phyloP scores from a whole-genome alignment of 2,113 vertebrate species.

The Pontoporia blainvillei region DNA sequence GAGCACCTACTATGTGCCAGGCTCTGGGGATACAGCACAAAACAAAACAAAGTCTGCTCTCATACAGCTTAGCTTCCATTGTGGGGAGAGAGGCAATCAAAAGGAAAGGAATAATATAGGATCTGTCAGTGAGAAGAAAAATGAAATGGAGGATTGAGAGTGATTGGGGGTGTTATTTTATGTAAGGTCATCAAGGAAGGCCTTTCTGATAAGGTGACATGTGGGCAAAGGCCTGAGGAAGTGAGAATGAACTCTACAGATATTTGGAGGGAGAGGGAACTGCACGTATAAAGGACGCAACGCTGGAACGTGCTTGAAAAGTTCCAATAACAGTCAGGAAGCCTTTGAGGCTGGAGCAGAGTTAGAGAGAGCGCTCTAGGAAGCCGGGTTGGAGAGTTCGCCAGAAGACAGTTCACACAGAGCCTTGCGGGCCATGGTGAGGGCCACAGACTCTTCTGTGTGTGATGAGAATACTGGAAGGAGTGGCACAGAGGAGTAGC shows the following conservation, averaged over 20 bases:
- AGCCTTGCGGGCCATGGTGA: not conserved
- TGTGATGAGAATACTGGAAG: not conserved
- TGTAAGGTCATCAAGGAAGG: not conserved
- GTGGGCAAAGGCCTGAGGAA: not conserved
- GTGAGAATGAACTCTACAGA: not conserved
- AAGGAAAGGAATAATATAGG: not conserved
- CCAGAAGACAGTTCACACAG: not conserved
- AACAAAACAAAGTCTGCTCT: not conserved
- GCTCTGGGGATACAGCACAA: not conserved
- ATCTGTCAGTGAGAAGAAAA: not conserved
- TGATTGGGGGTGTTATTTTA: not conserved
- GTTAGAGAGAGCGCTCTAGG: not conserved
- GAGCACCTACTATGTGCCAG: not conserved
- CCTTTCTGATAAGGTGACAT: not conserved
- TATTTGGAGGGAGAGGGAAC: not conserved
- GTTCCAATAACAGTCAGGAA: not conserved
- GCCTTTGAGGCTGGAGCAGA: not conserved
- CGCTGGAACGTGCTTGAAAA: not conserved
- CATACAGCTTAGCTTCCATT: not conserved
- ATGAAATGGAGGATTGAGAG: not conserved
- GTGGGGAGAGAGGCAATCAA: not conserved
- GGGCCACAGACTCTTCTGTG: not conserved
- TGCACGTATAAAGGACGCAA: not conserved
- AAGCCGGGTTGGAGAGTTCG: not conserved
- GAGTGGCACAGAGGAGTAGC: not conserved